These are phyloP conservation scores for Oscheius sp. DNA, from an alignment of 1,140 invertebrate genomes.

Conservation along the genomic window DNA sequence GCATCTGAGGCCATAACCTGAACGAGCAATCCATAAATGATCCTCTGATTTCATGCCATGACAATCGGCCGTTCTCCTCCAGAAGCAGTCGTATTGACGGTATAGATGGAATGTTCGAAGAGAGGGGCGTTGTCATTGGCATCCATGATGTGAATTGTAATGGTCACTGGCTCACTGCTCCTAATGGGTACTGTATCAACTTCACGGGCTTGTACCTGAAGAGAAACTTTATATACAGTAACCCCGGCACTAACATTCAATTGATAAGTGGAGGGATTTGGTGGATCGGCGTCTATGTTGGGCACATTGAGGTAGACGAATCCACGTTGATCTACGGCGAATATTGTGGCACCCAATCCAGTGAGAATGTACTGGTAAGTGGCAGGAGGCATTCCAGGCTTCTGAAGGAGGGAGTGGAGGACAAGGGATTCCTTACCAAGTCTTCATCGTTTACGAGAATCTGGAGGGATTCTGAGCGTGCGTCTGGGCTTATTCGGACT, in stretches of 20 bases:
- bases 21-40: background rate
- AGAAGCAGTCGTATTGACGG: constrained; percentile 55
- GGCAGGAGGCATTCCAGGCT: constrained; percentile 59
- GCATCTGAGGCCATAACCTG: constrained; percentile 31
- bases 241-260: constrained; percentile 42
- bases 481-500: constrained; percentile 47
- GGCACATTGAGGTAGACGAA: constrained; percentile 56
- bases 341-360: constrained; percentile 56
- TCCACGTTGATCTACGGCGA: constrained; percentile 58
- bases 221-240: background rate
- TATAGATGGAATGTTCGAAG: constrained; percentile 51
- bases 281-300: constrained; percentile 44
- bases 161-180: constrained; percentile 50
- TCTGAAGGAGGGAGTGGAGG: constrained; percentile 30
- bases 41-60: constrained; percentile 23
- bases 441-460: constrained; percentile 59
- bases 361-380: constrained; percentile 59
- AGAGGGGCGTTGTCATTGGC: constrained; percentile 50
- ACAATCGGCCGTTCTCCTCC: constrained; percentile 36
- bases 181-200: constrained; percentile 55
- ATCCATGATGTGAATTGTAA: constrained; percentile 56
- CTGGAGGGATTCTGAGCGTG: constrained; percentile 49
- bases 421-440: constrained; percentile 40
- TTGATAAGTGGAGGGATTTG: constrained; percentile 53
- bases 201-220: constrained; percentile 53